Base-by-base conservation (phyloP, 2,888 invertebrate genomes). In the Leucoptera coffeella region DNA sequence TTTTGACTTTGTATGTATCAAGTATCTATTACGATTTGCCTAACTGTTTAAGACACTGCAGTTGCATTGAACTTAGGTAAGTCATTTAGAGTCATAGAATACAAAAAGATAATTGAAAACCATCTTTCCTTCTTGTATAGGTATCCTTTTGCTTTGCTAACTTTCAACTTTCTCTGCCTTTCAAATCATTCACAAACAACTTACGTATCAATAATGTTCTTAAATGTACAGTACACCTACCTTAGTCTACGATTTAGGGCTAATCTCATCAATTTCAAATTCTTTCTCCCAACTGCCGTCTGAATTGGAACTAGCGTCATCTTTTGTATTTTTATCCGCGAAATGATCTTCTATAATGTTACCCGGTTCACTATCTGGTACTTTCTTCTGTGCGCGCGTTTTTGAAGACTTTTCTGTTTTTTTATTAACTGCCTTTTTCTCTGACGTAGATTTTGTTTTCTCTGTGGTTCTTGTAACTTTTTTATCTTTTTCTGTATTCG, bases 251-350 rank as follows among this genome's bases (percentile, higher is more conserved):
- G 40, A 56, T 47, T 56, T 59, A 32, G 47, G 48, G 15, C 43
- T 50, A 2, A 50, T 48, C 15, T 64, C 65, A 6, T 71, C 69
- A 5, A 72, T 58, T 42, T 77, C 77, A 42, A 77, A 77, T 37
- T 76, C 76, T 35, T 75, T 75, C 38, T 77, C 77, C 77, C 77
- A 77, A 41, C 74, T 73, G 32, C 73, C 74, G 30, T 74, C 74
- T 0, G 74, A 74, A 35, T 72, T 72, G 0, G 71, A 62, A 34
- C 69, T 69, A 2, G 59, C 65, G 17, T 67, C 69, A 29, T 72
- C 69, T 30, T 59, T 61, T 0, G 53, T 51, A 3, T 64, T 58
- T 30, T 59, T 69, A 23, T 61, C 64, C 4, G 51, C 73, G 33
- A 73, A 74, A 45, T 74, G 71, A 45, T 74, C 74, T 45, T 74